phyloP scores from a whole-genome alignment of 1,140 invertebrate species.

The Ladona fulva region DNA sequence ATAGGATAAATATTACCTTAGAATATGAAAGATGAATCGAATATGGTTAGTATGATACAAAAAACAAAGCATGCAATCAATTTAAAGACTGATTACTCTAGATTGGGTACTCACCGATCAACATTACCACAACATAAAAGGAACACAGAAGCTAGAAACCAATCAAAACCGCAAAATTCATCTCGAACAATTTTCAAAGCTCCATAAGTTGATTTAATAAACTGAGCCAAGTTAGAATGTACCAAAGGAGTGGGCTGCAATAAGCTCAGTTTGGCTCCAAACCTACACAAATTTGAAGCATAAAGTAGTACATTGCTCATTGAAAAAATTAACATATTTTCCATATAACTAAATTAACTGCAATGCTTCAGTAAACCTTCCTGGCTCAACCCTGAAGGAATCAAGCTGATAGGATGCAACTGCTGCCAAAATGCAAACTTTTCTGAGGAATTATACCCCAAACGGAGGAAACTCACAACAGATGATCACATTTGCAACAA shows the following conservation, averaged over 20 bases:
- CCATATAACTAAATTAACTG: background rate
- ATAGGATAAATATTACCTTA: no score
- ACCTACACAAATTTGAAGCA: constrained; percentile 14
- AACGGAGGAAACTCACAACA: background rate
- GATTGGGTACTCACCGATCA: constrained; percentile 14
- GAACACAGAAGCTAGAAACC: constrained; percentile 19
- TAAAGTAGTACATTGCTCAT: background rate
- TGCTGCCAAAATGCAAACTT: background rate
- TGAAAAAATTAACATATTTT: background rate
- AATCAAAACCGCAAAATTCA: constrained; percentile 18
- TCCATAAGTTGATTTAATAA: background rate
- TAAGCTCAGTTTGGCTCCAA: constrained; percentile 15
- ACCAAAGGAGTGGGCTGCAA: constrained; percentile 15
- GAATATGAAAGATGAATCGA: no score
- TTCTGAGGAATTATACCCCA: background rate
- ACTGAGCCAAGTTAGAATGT: constrained; percentile 16
- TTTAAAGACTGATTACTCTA: no score
- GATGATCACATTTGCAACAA: background rate
- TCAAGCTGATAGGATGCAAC: background rate
- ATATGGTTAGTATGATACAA: no score
- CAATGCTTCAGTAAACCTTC: background rate
- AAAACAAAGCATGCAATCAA: no score
- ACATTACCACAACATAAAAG: constrained; percentile 19
- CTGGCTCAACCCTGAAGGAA: background rate
- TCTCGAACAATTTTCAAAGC: background rate